Conservation (phyloP, 2,888 invertebrate species). For the Trichogramma dendrolimi region DNA sequence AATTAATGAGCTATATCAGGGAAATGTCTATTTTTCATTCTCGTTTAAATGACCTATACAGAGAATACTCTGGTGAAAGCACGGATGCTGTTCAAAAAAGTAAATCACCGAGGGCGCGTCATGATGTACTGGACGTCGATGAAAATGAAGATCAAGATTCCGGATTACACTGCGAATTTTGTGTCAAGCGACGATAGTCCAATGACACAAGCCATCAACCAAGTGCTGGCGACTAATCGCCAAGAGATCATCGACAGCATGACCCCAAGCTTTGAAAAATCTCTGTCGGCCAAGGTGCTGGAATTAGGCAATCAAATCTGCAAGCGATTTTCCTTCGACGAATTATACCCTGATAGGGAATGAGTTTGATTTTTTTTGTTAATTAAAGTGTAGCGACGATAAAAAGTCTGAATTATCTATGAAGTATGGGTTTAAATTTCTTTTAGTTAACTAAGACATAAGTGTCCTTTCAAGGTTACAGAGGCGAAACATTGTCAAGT, state of each 20-base stretch:
- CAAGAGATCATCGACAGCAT: slow-evolving; percentile 42
- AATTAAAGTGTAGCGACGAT: too few relatives aligned
- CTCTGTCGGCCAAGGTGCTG: slow-evolving; percentile 39
- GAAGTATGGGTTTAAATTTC: too few relatives aligned
- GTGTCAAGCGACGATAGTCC: slow-evolving; percentile 23
- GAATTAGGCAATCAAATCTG: slow-evolving; percentile 41
- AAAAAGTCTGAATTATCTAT: too few relatives aligned
- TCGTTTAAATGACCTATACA: too few relatives aligned
- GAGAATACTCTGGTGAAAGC: slow-evolving; percentile 4
- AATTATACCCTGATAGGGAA: slow-evolving; percentile 44
- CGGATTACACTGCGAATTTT: slow-evolving; percentile 34
- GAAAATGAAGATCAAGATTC: slow-evolving; percentile 33
- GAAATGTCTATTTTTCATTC: too few relatives aligned
- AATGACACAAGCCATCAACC: slow-evolving; percentile 33
- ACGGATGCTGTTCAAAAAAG: slow-evolving; percentile 24
- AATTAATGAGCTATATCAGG: neutral
- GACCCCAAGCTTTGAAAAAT: slow-evolving; percentile 43
- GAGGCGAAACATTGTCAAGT: too few relatives aligned
- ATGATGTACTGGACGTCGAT: slow-evolving; percentile 36
- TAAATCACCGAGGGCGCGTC: slow-evolving; percentile 30
- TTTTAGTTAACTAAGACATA: too few relatives aligned
- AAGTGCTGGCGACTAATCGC: slow-evolving; percentile 38
- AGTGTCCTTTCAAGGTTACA: too few relatives aligned
- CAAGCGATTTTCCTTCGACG: slow-evolving; percentile 42
- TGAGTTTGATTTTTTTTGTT: slow-evolving; percentile 17